Base-by-base conservation (phyloP, 2,113 vertebrate genomes). In the Chauna torquata region DNA sequence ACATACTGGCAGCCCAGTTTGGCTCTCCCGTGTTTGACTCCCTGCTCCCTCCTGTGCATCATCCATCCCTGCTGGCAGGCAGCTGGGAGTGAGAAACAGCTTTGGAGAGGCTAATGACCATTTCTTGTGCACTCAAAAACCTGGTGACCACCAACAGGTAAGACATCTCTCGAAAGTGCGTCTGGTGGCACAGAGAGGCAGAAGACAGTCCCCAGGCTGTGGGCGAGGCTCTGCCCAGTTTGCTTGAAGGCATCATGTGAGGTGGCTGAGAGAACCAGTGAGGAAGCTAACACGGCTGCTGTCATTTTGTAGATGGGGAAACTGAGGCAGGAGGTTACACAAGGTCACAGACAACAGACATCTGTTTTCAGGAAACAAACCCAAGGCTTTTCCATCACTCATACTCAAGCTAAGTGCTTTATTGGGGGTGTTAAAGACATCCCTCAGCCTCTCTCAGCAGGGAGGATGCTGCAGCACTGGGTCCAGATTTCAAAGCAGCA, bases 161-260 rank as follows among this genome's bases (percentile, higher is more conserved):
- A 71, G 28, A 44, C 2, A 6, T 15, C 27, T n/a, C 78, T n/a
- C 78, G 28, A 42, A 77, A 30, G 27, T 55, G 23, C 54, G 16
- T 34, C 8, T 59, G 61, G 44, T 52, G 69, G 28, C 69, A 78
- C 12, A 70, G 57, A 34, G 4, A 55, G 64, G 12, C 22, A 82
- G 65, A 44, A 71, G 23, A 72, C 82, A 68, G 23, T 11, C 61
- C 16, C 59, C 1, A 5, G n/a, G 28, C 28, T 42, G 30, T 55
- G 38, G 9, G 16, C 8, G 36, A 70, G 42, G 20, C 27, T 62
- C n/a, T 88, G 30, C 18, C 4, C 61, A 25, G 47, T 22, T 66
- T 44, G 3, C 12, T 16, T 83, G 86, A 62, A 59, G 62, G 23
- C 38, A 32, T 19, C 8, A 11, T 8, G 24, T 0, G 1, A 28